phyloP scores from a whole-genome alignment of 2,113 vertebrate genomes.

The Platycercus adscitus region DNA sequence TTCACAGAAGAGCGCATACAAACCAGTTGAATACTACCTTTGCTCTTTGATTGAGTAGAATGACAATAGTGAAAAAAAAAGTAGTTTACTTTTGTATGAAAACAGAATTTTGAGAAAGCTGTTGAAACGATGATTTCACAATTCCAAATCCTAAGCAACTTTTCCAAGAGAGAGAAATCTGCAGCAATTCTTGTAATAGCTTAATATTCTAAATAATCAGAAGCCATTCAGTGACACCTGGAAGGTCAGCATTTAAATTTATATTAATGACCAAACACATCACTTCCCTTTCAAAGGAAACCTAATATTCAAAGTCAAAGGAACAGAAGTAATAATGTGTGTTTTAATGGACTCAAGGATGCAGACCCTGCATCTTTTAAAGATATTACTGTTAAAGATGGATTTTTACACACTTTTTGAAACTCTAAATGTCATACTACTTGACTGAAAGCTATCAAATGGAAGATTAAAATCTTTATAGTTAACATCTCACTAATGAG shows the following conservation, averaged over 20 bases:
- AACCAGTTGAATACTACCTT: background rate
- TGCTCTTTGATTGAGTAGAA: background rate
- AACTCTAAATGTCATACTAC: background rate
- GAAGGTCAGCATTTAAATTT: background rate
- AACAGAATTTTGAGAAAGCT: background rate
- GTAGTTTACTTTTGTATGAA: background rate
- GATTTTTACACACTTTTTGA: background rate
- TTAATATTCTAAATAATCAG: background rate
- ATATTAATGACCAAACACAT: background rate
- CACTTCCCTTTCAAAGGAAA: background rate
- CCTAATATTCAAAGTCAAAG: background rate
- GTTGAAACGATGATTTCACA: background rate
- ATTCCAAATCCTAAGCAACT: background rate
- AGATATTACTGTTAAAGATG: background rate
- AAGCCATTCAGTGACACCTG: background rate
- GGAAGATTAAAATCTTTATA: background rate
- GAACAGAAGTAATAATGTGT: background rate
- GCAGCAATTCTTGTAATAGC: background rate
- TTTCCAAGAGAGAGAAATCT: background rate
- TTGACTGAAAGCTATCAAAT: background rate
- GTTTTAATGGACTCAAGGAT: background rate
- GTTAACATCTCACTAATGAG: background rate
- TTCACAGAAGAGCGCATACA: background rate
- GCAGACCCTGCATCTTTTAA: background rate
- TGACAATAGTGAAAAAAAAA: background rate